Percentiles rank a stretch among this genome's conserved stretches.
Conservation (phyloP, 2,113 vertebrate species). For the Collichthys lucidus region DNA sequence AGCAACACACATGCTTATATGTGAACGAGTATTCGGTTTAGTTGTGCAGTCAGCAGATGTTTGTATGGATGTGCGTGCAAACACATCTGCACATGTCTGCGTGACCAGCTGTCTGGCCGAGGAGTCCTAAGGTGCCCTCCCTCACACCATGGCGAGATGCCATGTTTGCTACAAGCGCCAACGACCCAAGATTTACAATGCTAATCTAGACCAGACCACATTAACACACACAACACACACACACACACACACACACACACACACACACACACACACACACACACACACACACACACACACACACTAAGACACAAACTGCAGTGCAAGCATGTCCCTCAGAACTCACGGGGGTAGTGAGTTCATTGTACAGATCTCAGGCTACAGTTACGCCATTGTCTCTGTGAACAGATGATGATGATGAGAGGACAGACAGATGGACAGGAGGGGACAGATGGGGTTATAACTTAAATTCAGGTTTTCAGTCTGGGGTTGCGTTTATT, state of each 20-base stretch:
- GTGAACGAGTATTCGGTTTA: not conserved
- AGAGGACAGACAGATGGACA: conserved; percentile 51
- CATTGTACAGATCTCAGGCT: conserved; percentile 9
- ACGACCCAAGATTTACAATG: conserved; percentile 52
- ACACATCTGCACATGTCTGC: conserved; percentile 43
- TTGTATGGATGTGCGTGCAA: not conserved
- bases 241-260: not conserved
- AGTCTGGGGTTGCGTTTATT: conserved; percentile 20
- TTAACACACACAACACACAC: not conserved
- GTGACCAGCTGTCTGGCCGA: conserved; percentile 14
- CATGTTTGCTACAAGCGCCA: conserved; percentile 18
- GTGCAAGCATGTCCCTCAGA: not conserved
- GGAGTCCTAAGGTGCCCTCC: conserved; percentile 16
- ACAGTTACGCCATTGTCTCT: conserved; percentile 23
- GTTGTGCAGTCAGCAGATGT: conserved; percentile 4
- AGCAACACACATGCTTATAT: not conserved
- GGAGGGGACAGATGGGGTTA: not conserved
- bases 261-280: not conserved
- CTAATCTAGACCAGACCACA: conserved; percentile 37
- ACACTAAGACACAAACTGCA: conserved; percentile 11
- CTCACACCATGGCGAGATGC: conserved; percentile 30
- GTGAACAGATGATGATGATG: conserved; percentile 45
- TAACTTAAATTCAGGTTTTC: conserved; percentile 18
- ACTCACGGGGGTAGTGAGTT: not conserved
- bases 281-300: not conserved